Conservation (phyloP, 2,113 vertebrate genomes). For the Oreochromis tanganicae region DNA sequence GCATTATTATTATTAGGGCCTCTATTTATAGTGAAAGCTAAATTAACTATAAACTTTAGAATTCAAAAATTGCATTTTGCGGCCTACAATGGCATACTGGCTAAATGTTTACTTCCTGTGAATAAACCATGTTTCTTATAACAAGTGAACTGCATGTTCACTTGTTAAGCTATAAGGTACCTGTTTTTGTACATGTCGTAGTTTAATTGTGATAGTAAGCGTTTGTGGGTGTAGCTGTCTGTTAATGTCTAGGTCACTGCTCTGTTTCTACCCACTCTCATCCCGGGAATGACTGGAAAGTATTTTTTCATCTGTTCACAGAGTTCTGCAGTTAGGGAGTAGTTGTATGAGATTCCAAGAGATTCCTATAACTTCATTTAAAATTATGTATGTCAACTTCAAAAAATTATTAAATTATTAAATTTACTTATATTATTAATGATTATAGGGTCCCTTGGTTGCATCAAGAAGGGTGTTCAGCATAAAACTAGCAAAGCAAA, state of each 20-base stretch:
- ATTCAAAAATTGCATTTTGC: fast-evolving
- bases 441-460: background rate
- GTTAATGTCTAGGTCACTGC: background rate
- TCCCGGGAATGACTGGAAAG: background rate
- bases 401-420: background rate
- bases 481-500: background rate
- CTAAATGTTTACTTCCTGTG: background rate
- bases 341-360: background rate
- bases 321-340: background rate
- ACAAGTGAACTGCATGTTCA: background rate
- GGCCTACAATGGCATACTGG: background rate
- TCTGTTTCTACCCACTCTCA: background rate
- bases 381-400: background rate
- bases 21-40: background rate
- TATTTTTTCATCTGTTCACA: background rate
- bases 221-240: background rate
- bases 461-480: background rate
- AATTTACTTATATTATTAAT: background rate
- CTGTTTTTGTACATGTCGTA: background rate
- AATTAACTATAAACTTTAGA: background rate
- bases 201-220: background rate
- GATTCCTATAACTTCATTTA: background rate
- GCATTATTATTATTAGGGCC: background rate
- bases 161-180: background rate
- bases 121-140: background rate